Conservation (phyloP, 1,140 invertebrate species). For the Bombus impatiens region DNA sequence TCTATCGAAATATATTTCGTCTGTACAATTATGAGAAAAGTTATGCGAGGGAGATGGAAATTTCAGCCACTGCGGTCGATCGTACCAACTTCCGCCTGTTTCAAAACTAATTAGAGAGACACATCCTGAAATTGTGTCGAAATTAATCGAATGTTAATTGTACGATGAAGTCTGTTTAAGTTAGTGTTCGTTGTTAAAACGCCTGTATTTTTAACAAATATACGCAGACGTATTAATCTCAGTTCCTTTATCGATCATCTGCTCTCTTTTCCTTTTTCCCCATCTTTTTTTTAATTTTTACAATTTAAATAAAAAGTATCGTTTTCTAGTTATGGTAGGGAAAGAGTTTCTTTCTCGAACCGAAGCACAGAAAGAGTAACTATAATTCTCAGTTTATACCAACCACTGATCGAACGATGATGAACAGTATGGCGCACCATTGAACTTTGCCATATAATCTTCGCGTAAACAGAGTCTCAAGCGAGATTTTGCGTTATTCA, state of each 20-base stretch:
- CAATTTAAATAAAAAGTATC: background rate
- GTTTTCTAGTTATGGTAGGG: background rate
- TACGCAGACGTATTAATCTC: background rate
- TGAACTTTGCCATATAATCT: background rate
- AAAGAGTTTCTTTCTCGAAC: background rate
- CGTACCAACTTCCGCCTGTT: background rate
- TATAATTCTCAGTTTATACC: background rate
- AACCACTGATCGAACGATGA: background rate
- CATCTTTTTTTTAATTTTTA: background rate
- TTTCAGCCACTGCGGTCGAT: background rate
- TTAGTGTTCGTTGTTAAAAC: background rate
- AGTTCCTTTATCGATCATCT: background rate
- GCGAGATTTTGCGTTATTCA: background rate
- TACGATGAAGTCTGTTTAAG: background rate
- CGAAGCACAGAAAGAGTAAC: too few relatives aligned
- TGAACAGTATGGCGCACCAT: background rate
- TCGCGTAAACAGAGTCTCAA: background rate
- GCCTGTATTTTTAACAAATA: background rate
- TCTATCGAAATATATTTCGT: background rate
- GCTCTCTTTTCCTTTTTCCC: too few relatives aligned
- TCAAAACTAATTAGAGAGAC: background rate
- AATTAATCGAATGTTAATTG: conserved; percentile 1
- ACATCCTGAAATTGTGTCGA: background rate
- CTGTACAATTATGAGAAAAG: background rate
- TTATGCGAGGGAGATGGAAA: background rate